Conservation (phyloP, 2,888 invertebrate genomes). For the Agrochola macilenta region DNA sequence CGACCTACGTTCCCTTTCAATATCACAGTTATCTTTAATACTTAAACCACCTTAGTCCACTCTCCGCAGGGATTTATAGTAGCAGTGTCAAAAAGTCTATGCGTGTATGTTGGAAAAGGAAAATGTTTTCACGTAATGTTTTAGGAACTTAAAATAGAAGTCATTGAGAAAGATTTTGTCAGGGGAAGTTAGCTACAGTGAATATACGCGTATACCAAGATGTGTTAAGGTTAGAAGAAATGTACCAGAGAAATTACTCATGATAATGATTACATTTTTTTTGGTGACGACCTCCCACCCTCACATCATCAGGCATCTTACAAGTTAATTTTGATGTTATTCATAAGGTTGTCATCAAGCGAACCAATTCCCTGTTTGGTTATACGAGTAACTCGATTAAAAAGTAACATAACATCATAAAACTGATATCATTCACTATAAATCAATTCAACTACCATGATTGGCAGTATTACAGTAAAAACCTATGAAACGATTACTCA, state of each 20-base stretch:
- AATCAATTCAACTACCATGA: slow-evolving; percentile 18
- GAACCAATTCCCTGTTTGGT: neutral
- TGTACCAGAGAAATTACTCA: neutral
- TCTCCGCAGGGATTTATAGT: no score
- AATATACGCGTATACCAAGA: neutral
- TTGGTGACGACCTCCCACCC: no score
- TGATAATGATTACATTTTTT: neutral
- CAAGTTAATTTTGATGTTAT: neutral
- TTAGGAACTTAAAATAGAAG: neutral
- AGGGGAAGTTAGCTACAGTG: neutral
- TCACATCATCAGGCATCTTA: neutral
- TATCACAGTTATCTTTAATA: no score
- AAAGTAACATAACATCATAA: neutral
- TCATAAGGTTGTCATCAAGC: neutral
- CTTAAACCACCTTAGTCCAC: no score
- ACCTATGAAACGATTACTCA: slow-evolving; percentile 40
- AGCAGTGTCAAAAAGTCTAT: neutral
- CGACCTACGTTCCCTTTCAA: no score
- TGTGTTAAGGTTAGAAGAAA: neutral
- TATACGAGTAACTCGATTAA: neutral
- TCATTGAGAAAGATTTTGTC: neutral
- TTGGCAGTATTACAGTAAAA: slow-evolving; percentile 35
- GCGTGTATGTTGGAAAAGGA: neutral
- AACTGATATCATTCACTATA: neutral
- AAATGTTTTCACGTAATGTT: neutral